Evolutionary conservation across 92 coral and sea anemone species (phyloP).

Genomic region (Parazoanthus atlanticus): DNA sequence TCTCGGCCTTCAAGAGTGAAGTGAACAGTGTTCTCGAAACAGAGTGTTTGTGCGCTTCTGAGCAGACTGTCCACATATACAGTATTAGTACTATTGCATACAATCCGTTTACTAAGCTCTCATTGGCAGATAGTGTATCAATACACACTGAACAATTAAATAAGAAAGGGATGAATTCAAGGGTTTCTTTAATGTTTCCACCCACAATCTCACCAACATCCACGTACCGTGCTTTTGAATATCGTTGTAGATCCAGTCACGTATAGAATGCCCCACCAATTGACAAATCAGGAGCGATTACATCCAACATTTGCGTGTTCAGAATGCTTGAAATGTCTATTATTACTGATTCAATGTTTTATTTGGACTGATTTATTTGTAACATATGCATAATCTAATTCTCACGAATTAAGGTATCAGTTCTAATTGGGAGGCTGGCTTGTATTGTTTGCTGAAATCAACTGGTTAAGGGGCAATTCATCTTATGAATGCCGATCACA

Average conservation of each 20-base stretch:
- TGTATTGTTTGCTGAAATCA: slow-evolving; percentile 61
- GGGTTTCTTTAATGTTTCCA: slow-evolving; percentile 29
- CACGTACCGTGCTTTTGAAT: background rate
- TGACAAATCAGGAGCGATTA: background rate
- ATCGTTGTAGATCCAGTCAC: slow-evolving; percentile 17
- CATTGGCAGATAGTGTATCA: slow-evolving; percentile 71
- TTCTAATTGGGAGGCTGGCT: slow-evolving; percentile 66
- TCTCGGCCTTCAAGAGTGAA: background rate
- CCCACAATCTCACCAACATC: slow-evolving; percentile 37
- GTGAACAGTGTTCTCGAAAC: slow-evolving; percentile 5
- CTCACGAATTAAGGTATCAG: slow-evolving; percentile 44
- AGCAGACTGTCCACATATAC: background rate
- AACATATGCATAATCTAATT: slow-evolving; percentile 46
- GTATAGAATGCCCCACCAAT: background rate
- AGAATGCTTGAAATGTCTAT: slow-evolving; percentile 14
- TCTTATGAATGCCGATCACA: slow-evolving; percentile 29
- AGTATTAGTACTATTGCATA: slow-evolving; percentile 57
- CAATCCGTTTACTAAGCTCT: slow-evolving; percentile 35
- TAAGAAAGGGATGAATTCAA: slow-evolving; percentile 27
- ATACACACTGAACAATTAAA: slow-evolving; percentile 57
- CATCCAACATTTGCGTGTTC: slow-evolving; percentile 8
- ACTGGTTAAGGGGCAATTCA: slow-evolving; percentile 59
- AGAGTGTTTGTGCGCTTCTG: slow-evolving; percentile 33
- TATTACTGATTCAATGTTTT: background rate
- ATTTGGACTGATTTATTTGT: slow-evolving; percentile 26